Conservation (phyloP, 2,888 invertebrate species). For the Cheilosia variabilis region DNA sequence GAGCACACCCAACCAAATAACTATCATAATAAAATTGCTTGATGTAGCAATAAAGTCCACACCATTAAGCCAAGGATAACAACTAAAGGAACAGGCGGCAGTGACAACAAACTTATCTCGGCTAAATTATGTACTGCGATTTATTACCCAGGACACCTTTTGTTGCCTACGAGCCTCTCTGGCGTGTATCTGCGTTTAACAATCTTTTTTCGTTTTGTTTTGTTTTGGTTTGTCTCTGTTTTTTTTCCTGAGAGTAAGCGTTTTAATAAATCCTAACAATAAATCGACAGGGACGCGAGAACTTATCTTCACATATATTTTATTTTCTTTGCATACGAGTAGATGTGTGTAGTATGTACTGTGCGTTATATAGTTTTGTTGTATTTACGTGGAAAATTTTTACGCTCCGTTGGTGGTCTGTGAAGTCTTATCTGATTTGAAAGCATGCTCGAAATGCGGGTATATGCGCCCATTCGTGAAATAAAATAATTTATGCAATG, state of each 20-base stretch:
- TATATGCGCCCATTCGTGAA: background rate
- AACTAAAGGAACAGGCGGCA: slow-evolving; percentile 33
- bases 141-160: slow-evolving; percentile 56
- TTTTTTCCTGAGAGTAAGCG: slow-evolving; percentile 9
- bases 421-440: background rate
- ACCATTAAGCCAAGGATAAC: slow-evolving; percentile 64
- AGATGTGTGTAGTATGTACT: too few species aligned
- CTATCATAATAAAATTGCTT: slow-evolving; percentile 53
- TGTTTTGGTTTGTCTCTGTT: slow-evolving; percentile 5
- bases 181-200: slow-evolving; percentile 34
- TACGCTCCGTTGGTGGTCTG: background rate
- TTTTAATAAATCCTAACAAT: slow-evolving; percentile 38
- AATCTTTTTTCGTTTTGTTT: slow-evolving; percentile 10
- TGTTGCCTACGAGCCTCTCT: slow-evolving; percentile 35
- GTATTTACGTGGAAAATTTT: background rate
- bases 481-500: background rate
- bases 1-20: slow-evolving; percentile 44
- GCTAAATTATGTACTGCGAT: slow-evolving; percentile 55
- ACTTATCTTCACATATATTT: background rate
- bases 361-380: background rate
- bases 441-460: background rate
- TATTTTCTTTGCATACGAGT: background rate
- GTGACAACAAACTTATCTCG: slow-evolving; percentile 61
- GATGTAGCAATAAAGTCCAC: slow-evolving; percentile 65
- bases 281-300: slow-evolving; percentile 36